These are phyloP conservation scores for Eristalis tenax DNA, from an alignment of 2,888 invertebrate species.

Conservation along the genomic window DNA sequence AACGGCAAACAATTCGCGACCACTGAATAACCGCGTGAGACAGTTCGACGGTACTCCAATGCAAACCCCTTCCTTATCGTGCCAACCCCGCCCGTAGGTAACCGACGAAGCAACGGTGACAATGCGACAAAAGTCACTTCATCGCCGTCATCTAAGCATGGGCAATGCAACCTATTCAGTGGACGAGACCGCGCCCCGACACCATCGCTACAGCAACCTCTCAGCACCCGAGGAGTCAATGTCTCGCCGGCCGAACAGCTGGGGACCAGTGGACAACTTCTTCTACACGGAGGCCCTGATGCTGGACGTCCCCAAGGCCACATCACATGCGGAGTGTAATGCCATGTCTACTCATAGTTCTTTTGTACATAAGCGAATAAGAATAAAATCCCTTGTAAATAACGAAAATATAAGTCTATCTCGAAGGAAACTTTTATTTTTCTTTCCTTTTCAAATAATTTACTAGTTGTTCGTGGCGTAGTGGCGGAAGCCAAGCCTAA, in stretches of 20 bases:
- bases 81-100: constrained; percentile 62
- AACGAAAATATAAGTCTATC: not conserved
- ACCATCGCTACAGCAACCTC: constrained; percentile 77
- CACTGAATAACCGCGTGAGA: not conserved
- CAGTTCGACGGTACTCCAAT: not conserved
- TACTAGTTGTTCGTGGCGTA: not conserved
- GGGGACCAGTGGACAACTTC: constrained; percentile 80
- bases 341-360: constrained; percentile 50
- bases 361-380: not conserved
- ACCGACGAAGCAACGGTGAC: constrained; percentile 76
- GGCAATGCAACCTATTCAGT: constrained; percentile 78
- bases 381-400: not conserved
- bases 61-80: not conserved
- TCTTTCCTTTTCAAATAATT: not conserved
- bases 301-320: constrained; percentile 88
- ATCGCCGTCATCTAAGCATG: constrained; percentile 79
- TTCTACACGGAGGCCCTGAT: constrained; percentile 87
- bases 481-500: constrained; percentile 1
- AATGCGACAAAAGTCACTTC: constrained; percentile 76
- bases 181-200: constrained; percentile 74
- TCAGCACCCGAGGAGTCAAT: constrained; percentile 76
- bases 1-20: not conserved
- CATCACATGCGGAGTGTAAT: constrained; percentile 96
- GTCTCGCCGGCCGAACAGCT: constrained; percentile 78
- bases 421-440: not conserved